phyloP scores from a whole-genome alignment of 2,113 vertebrate species.

The Sprattus sprattus region DNA sequence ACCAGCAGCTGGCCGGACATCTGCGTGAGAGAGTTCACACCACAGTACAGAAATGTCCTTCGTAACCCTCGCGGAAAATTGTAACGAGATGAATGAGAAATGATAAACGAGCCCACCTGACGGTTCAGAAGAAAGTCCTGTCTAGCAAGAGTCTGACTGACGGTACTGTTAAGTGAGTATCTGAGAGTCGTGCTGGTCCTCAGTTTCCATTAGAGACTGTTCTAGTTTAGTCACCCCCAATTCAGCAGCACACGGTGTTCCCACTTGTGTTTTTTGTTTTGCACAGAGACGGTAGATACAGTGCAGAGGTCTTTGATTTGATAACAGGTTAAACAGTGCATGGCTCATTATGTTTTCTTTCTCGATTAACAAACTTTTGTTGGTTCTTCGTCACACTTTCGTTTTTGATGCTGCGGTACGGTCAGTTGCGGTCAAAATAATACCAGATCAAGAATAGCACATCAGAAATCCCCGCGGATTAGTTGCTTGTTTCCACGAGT shows the following conservation, averaged over 20 bases:
- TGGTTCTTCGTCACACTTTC: neutral
- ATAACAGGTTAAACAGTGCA: neutral
- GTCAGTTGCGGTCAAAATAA: neutral
- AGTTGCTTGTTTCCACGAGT: constrained; percentile 5
- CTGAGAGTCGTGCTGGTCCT: neutral
- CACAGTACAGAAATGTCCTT: neutral
- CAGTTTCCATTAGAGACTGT: too few species aligned
- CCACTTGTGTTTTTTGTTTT: neutral
- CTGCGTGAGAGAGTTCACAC: neutral
- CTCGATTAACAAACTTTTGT: neutral
- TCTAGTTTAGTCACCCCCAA: neutral
- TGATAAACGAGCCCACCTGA: neutral
- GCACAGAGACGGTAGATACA: neutral
- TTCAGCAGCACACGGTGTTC: constrained; percentile 6
- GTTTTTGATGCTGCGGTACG: neutral
- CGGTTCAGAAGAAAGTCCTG: neutral
- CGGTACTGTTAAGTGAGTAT: neutral
- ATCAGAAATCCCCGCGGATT: neutral
- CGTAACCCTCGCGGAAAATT: neutral
- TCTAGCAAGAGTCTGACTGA: neutral
- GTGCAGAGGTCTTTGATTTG: neutral
- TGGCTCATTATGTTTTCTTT: neutral
- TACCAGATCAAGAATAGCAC: neutral
- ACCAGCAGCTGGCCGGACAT: constrained; percentile 6
- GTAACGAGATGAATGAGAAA: neutral